Evolutionary conservation across 2,113 vertebrate species (phyloP).

Genomic region (Kobus ellipsiprymnus): DNA sequence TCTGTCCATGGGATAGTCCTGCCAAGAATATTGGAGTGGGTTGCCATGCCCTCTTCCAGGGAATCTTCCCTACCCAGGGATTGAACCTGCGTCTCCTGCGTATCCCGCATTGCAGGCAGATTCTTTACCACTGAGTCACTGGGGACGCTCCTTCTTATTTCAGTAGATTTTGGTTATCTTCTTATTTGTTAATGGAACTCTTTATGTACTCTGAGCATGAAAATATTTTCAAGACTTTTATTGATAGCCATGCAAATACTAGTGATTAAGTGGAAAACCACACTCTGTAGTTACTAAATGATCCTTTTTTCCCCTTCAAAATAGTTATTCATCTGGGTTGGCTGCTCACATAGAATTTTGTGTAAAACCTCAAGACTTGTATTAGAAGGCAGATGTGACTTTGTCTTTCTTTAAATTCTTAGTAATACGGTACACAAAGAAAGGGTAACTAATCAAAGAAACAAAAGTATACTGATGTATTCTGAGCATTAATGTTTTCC

Average conservation of each 20-base stretch:
- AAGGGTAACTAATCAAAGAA: constrained; percentile 39
- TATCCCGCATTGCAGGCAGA: background rate
- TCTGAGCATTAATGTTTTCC: background rate
- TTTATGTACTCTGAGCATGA: background rate
- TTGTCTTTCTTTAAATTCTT: constrained; percentile 38
- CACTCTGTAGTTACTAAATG: constrained; percentile 32
- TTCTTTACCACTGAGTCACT: background rate
- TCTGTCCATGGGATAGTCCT: background rate
- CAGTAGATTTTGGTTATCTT: background rate
- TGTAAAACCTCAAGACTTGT: constrained; percentile 29
- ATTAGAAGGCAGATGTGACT: constrained; percentile 24
- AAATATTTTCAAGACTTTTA: constrained; percentile 60
- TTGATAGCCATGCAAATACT: background rate
- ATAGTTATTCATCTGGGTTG: constrained; percentile 53
- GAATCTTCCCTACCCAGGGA: background rate
- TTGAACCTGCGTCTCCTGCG: rapidly evolving
- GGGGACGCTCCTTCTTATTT: background rate
- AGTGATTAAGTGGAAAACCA: constrained; percentile 44
- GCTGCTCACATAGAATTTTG: constrained; percentile 11
- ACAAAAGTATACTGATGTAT: background rate
- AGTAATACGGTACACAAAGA: constrained; percentile 36
- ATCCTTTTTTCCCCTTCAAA: constrained; percentile 49
- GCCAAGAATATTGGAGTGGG: background rate
- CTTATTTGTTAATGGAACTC: background rate
- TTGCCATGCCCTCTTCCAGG: background rate